Percentiles rank a stretch among this genome's conserved stretches.
Conservation (phyloP, 2,797 vertebrate species). For the Myotis vivesi region DNA sequence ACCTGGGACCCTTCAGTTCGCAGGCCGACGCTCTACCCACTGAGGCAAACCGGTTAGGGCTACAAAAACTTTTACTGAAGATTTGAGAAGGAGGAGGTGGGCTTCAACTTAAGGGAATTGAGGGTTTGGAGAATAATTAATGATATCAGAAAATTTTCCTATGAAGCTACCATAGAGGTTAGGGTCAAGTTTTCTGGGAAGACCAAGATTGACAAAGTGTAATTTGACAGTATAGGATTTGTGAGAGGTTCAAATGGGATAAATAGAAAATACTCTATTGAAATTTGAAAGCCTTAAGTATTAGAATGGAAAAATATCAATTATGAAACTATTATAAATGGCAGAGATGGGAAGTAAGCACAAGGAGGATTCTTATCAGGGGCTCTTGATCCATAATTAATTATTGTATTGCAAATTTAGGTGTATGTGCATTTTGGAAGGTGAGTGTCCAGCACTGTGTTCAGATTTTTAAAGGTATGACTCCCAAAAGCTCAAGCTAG, state of each 20-base stretch:
- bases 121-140: not conserved
- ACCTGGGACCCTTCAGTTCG: too few relatives aligned
- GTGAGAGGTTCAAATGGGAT: not conserved
- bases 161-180: not conserved
- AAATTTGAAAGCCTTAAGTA: not conserved
- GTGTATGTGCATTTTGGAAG: not conserved
- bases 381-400: not conserved
- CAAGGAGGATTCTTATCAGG: not conserved
- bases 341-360: not conserved
- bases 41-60: too few relatives aligned
- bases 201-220: not conserved
- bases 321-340: not conserved
- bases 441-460: not conserved
- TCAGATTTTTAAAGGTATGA: conserved; percentile 14
- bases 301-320: not conserved
- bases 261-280: not conserved
- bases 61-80: not conserved
- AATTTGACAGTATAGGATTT: not conserved
- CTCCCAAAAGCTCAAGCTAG: not conserved
- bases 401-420: not conserved
- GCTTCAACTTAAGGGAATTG: not conserved
- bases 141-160: not conserved
- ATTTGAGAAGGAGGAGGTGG: not conserved
- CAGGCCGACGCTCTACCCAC: too few relatives aligned
- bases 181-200: not conserved